Conservation (phyloP, 1,140 invertebrate species). For the Diorhabda carinulata region DNA sequence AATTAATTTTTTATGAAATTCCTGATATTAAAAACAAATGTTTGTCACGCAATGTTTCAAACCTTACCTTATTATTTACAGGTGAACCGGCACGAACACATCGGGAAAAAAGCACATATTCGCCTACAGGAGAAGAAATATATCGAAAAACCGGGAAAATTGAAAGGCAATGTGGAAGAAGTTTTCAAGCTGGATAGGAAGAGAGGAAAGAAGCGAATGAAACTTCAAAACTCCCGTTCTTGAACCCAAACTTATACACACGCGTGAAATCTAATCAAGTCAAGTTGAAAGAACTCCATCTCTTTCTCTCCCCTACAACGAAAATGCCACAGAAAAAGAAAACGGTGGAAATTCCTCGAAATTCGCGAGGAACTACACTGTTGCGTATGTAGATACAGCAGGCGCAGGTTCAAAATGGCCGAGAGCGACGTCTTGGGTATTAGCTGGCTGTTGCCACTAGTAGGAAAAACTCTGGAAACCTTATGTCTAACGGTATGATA, state of each 20-base stretch:
- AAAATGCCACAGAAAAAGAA: slow-evolving; percentile 17
- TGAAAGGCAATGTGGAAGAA: slow-evolving; percentile 6
- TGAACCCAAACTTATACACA: slow-evolving; percentile 18
- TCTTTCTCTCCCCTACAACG: slow-evolving; percentile 9
- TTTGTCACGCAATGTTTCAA: neutral
- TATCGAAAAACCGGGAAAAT: slow-evolving; percentile 1
- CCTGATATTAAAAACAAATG: neutral
- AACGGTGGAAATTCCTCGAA: slow-evolving; percentile 13
- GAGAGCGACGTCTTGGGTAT: slow-evolving; percentile 25
- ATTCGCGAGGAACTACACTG: slow-evolving; percentile 16
- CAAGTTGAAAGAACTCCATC: slow-evolving; percentile 19
- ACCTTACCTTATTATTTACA: slow-evolving; percentile 11
- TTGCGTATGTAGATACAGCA: slow-evolving; percentile 16
- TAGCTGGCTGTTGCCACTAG: neutral
- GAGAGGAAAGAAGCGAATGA: slow-evolving; percentile 10
- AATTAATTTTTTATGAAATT: neutral
- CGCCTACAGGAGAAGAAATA: slow-evolving; percentile 3
- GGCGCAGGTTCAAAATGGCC: slow-evolving; percentile 34
- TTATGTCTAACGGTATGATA: neutral
- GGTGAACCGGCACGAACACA: slow-evolving; percentile 4
- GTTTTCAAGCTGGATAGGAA: slow-evolving; percentile 1
- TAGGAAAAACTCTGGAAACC: neutral
- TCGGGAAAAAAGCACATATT: slow-evolving; percentile 5
- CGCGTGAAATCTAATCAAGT: slow-evolving; percentile 26
- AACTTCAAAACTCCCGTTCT: slow-evolving; percentile 13